phyloP scores from a whole-genome alignment of 2,797 vertebrate species.

The Liparis tanakae region DNA sequence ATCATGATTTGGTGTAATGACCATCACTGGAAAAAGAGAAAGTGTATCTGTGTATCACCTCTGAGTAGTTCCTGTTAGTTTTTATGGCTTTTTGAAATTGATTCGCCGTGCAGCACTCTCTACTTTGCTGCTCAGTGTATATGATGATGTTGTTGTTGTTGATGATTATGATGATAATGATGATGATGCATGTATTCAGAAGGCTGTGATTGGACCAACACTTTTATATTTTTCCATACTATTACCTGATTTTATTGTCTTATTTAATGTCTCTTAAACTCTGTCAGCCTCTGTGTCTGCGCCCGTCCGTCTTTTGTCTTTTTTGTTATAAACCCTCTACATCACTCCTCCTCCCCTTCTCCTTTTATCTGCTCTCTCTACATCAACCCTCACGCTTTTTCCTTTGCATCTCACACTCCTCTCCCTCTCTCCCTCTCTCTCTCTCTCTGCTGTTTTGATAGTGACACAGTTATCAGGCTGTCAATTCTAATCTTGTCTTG shows the following conservation, averaged over 20 bases:
- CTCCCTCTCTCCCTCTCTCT: slow-evolving; percentile 18
- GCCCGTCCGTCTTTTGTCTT: slow-evolving; percentile 45
- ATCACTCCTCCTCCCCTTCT: slow-evolving; percentile 35
- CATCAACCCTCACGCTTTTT: slow-evolving; percentile 44
- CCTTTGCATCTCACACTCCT: slow-evolving; percentile 46
- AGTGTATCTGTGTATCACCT: slow-evolving; percentile 47
- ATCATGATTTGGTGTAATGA: slow-evolving; percentile 50
- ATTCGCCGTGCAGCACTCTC: slow-evolving; percentile 50
- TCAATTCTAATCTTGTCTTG: slow-evolving; percentile 84
- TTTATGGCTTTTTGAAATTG: slow-evolving; percentile 62
- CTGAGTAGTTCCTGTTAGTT: slow-evolving; percentile 62
- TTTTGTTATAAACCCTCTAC: slow-evolving; percentile 36
- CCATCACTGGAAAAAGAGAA: slow-evolving; percentile 51
- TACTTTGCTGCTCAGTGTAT: slow-evolving; percentile 51
- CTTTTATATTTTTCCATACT: slow-evolving; percentile 47
- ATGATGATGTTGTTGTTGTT: slow-evolving; percentile 47
- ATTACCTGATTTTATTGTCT: slow-evolving; percentile 69
- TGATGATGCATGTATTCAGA: slow-evolving; percentile 57
- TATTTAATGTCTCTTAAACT: slow-evolving; percentile 66
- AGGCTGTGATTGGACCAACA: slow-evolving; percentile 49
- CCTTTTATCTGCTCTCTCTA: slow-evolving; percentile 58
- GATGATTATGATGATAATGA: slow-evolving; percentile 48
- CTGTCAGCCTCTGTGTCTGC: slow-evolving; percentile 25
- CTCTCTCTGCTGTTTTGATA: slow-evolving; percentile 74
- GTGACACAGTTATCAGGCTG: slow-evolving; percentile 82